These are phyloP conservation scores for Pantala flavescens DNA, from an alignment of 1,140 invertebrate genomes.

Conservation along the genomic window DNA sequence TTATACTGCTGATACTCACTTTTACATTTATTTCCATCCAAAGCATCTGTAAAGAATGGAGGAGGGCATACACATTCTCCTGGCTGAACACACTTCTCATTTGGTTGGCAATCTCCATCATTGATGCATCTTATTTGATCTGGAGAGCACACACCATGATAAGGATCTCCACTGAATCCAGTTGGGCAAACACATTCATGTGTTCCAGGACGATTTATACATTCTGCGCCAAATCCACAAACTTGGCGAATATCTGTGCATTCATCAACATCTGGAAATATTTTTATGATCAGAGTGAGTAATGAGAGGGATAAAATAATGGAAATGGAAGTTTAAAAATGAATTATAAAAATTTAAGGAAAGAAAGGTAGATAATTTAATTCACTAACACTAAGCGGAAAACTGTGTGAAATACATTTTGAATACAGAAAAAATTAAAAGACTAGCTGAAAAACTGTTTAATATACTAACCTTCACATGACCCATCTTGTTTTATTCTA, in stretches of 20 bases:
- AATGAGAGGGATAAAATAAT: neutral
- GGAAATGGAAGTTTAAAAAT: neutral
- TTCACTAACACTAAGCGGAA: no score
- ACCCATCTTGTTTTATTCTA: slow-evolving; percentile 56
- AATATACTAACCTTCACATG: slow-evolving; percentile 47
- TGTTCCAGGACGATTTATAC: slow-evolving; percentile 66
- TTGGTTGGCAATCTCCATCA: slow-evolving; percentile 69
- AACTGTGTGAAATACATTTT: no score
- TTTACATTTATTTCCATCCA: slow-evolving; percentile 73
- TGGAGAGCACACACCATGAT: slow-evolving; percentile 57
- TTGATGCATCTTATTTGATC: slow-evolving; percentile 67
- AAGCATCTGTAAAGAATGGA: slow-evolving; percentile 71
- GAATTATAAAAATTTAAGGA: neutral
- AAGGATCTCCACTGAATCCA: slow-evolving; percentile 53
- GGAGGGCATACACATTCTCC: slow-evolving; percentile 81
- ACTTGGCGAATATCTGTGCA: slow-evolving; percentile 61
- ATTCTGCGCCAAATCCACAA: slow-evolving; percentile 77
- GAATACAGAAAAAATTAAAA: neutral
- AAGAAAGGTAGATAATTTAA: neutral
- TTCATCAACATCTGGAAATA: slow-evolving; percentile 60
- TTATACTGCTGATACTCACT: slow-evolving; percentile 37
- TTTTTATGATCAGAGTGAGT: slow-evolving; percentile 6
- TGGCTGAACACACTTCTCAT: slow-evolving; percentile 83
- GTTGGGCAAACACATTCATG: slow-evolving; percentile 71
- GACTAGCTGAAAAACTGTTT: neutral